These are phyloP conservation scores for Melieria crassipennis DNA, from an alignment of 2,888 invertebrate species.

Conservation along the genomic window DNA sequence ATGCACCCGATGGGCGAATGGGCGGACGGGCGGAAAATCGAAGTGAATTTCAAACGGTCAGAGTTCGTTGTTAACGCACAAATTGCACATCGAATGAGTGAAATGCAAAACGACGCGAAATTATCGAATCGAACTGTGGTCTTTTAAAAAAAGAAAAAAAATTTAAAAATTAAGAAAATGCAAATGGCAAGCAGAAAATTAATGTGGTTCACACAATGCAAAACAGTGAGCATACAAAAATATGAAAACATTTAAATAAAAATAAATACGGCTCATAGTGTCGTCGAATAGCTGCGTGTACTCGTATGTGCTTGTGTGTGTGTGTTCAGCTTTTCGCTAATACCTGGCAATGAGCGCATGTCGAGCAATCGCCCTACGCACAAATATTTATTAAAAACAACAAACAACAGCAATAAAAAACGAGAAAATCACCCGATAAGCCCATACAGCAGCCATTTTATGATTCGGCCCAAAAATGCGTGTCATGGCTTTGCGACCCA, in stretches of 20 bases:
- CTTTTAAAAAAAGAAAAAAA: background rate
- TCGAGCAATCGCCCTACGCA: background rate
- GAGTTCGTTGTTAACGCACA: too few relatives aligned
- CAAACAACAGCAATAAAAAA: conserved; percentile 3
- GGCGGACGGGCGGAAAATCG: too few relatives aligned
- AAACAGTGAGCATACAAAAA: too few relatives aligned
- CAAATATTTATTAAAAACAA: background rate
- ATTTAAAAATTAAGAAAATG: background rate
- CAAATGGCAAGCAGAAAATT: background rate
- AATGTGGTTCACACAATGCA: too few relatives aligned
- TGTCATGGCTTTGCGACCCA: background rate
- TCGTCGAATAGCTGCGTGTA: too few relatives aligned
- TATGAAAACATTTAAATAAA: too few relatives aligned
- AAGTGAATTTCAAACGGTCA: too few relatives aligned
- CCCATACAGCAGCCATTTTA: background rate
- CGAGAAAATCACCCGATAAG: background rate
- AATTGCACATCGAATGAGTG: too few relatives aligned
- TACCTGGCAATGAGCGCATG: too few relatives aligned
- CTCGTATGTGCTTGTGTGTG: background rate
- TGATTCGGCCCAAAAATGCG: background rate
- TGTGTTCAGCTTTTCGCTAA: background rate
- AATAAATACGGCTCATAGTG: too few relatives aligned
- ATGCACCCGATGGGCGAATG: background rate
- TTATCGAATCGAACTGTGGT: too few relatives aligned
- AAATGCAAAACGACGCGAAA: too few relatives aligned